Evolutionary conservation across 2,797 vertebrate genomes (phyloP).

Genomic region (Enteromius paludinosus): DNA sequence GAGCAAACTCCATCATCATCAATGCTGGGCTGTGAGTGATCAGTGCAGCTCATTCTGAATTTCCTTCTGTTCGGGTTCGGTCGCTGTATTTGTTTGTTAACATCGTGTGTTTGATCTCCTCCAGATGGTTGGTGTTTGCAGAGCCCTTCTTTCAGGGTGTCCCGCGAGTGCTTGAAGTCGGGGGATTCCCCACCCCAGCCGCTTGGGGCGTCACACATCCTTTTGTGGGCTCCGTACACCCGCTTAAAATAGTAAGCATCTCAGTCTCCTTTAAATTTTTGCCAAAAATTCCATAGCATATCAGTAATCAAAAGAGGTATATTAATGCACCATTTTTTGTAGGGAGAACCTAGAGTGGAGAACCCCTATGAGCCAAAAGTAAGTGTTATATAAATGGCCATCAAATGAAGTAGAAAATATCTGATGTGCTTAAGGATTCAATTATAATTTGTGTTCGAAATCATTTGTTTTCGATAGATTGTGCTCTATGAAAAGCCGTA

Average conservation of each 20-base stretch:
- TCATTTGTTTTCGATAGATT: conserved; percentile 71
- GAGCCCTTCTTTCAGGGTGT: conserved; percentile 89
- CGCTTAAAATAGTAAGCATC: conserved; percentile 88
- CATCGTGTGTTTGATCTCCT: not conserved
- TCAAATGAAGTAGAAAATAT: not conserved
- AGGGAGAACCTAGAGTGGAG: conserved; percentile 93
- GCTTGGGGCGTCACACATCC: conserved; percentile 88
- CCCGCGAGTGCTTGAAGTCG: conserved; percentile 89
- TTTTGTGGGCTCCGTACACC: conserved; percentile 87
- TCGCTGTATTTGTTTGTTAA: not conserved
- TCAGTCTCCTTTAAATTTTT: not conserved
- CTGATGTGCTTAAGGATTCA: not conserved
- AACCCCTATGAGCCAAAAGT: conserved; percentile 86
- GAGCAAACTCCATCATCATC: conserved; percentile 88
- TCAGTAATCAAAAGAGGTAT: not conserved
- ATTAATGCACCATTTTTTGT: conserved; percentile 22
- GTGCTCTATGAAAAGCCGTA: conserved; percentile 84
- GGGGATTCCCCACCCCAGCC: conserved; percentile 83
- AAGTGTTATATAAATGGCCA: conserved; percentile 39
- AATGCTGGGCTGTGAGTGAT: conserved; percentile 90
- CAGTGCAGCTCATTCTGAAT: not conserved
- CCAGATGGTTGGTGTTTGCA: conserved; percentile 91
- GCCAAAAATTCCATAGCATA: not conserved
- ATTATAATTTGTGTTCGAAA: not conserved
- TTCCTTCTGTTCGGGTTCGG: not conserved